Base-by-base conservation (phyloP, 2,888 invertebrate species). In the Acronicta aceris region DNA sequence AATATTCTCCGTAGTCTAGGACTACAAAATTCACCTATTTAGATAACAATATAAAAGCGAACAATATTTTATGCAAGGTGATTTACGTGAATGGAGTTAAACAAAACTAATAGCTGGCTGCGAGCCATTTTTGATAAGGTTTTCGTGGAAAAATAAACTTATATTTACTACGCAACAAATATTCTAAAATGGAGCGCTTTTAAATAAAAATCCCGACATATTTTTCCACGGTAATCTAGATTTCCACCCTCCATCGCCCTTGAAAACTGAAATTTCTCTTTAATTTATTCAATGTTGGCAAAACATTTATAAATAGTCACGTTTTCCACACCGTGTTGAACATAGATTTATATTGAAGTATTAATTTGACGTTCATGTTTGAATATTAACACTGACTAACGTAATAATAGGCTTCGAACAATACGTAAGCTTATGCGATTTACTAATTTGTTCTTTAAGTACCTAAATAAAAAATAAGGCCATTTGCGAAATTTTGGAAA, bases 331-430 rank as follows among this genome's bases (percentile, higher is more conserved):
- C 72, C 59, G 64, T 33, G 17, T 47, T 71, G 17, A 52, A 51
- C 57, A 55, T 45, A 65, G 48, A 71, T 59, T 65, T 51, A 58
- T 65, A 57, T 59, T 60, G 41, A 65, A 57, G 40, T 38, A 52
- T 56, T 59, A 56, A 63, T 70, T 71, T 71, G 50, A 54, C 65
- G 40, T 64, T 56, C 59, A 45, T 50, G 56, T 75, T 57, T 57
- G 49, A 70, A 54, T 64, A 64, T 64, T 58, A 74, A 71, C 65
- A 65, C 52, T 42, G 38, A 53, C 48, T 48, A 40, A 64, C 47
- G 42, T 55, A 64, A 71, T 64, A 53, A 60, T 66, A 42, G 21
- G 21, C 40, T 21, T 30, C 47, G 46, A 55, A 16, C 47, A 68
- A 64, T 16, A 36, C 38, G n/a, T 46, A 59, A 61, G 53, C 60